Evolutionary conservation across 2,888 invertebrate genomes (phyloP).

Genomic region (Nemotelus pantherinus): DNA sequence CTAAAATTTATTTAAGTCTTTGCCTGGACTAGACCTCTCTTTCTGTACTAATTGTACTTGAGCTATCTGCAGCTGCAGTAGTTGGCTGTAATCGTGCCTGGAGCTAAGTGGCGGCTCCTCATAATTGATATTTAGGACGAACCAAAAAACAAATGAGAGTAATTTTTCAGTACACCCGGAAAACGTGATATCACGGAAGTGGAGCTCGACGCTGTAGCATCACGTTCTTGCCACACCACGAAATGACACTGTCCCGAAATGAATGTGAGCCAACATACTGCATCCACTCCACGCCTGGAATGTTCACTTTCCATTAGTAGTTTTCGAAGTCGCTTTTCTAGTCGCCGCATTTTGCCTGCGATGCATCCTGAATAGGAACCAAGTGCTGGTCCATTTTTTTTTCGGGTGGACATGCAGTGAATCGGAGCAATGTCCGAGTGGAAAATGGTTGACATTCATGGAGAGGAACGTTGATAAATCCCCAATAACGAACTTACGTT

Average conservation of each 20-base stretch:
- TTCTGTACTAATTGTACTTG: too few species aligned
- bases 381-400: not conserved
- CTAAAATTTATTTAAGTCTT: too few species aligned
- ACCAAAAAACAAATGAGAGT: slow-evolving; percentile 45
- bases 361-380: slow-evolving; percentile 3
- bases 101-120: slow-evolving; percentile 26
- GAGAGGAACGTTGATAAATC: slow-evolving; percentile 29
- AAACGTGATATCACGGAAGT: slow-evolving; percentile 47
- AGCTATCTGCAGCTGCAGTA: too few species aligned
- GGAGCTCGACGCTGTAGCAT: slow-evolving; percentile 9
- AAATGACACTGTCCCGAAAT: not conserved
- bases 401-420: slow-evolving; percentile 1
- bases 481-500: slow-evolving; percentile 29
- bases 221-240: not conserved
- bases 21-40: too few species aligned
- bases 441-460: slow-evolving; percentile 31
- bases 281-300: slow-evolving; percentile 17
- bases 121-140: slow-evolving; percentile 51
- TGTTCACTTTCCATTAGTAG: slow-evolving; percentile 28
- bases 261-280: not conserved
- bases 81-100: not conserved
- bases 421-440: slow-evolving; percentile 11
- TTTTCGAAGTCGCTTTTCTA: not conserved
- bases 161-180: slow-evolving; percentile 46
- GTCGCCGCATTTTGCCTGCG: slow-evolving; percentile 4